A percentile compares a stretch with the other conserved stretches of the same genome.
Evolutionary conservation across 1,140 invertebrate species (phyloP).

Genomic region (Acyrthosiphon pisum): DNA sequence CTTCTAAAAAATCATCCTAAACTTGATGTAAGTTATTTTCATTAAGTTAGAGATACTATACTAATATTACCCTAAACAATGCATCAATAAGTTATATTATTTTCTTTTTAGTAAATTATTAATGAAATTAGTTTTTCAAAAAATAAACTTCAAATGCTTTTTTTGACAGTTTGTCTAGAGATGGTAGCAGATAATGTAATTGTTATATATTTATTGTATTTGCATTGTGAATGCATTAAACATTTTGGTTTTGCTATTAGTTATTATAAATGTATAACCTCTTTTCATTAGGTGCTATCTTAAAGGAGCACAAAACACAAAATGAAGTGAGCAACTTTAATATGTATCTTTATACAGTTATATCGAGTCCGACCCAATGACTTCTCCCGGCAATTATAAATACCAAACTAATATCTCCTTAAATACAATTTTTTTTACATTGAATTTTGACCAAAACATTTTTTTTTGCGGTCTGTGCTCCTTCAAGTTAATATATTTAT

Average conservation of each 20-base stretch:
- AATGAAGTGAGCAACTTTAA: too few relatives aligned
- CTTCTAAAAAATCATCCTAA: slow-evolving; percentile 50
- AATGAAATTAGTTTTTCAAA: too few relatives aligned
- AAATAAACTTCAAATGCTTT: background rate
- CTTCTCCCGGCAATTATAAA: too few relatives aligned
- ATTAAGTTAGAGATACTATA: background rate
- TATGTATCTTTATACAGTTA: too few relatives aligned
- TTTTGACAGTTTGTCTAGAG: background rate
- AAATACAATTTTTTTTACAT: too few relatives aligned
- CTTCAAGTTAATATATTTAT: background rate
- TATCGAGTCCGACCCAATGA: too few relatives aligned
- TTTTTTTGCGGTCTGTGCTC: too few relatives aligned
- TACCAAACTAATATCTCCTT: too few relatives aligned
- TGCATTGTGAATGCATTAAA: background rate
- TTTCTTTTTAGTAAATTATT: too few relatives aligned
- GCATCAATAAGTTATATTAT: too few relatives aligned
- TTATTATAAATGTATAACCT: background rate
- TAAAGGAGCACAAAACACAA: too few relatives aligned
- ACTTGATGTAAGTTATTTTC: slow-evolving; percentile 8
- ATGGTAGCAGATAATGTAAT: background rate
- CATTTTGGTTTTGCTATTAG: background rate
- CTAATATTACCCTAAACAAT: background rate
- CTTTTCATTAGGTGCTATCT: background rate
- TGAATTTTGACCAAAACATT: too few relatives aligned
- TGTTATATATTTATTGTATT: background rate